Base-by-base conservation (phyloP, 2,113 vertebrate genomes). In the Mungos mungo region DNA sequence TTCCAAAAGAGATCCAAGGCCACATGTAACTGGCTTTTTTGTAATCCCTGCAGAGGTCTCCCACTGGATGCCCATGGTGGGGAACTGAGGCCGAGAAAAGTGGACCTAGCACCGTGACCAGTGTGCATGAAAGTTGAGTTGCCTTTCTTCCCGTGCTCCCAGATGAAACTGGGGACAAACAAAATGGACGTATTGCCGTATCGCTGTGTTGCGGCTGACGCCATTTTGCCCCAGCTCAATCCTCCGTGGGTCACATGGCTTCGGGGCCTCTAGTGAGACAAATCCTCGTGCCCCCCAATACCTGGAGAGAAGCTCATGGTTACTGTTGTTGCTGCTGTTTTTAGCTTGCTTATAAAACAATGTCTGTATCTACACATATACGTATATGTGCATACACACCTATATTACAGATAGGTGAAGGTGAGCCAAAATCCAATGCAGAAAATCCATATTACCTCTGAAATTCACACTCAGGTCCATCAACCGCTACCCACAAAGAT, bases 91-190 rank as follows among this genome's bases (percentile, higher is more conserved):
- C 65, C 19, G 14, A 69, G 74, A 33, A 31, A 14, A 52, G 21
- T 9, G 5, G 29, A 21, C 23, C 18, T 1, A 0, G 2, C 2
- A 0, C 33, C 0, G 0, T 52, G 54, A 15, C 38, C 47, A 79
- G 31, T n/a, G 14, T 23, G 18, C 65, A 38, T 31, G 47, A 3
- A 45, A 18, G 57, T 18, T 15, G 23, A 57, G 31, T 0, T 9
- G 45, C 72, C 90, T 21, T 29, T 33, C 31, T 80, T 29, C 54
- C 63, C 14, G 3, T 31, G 50, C 11, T 77, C 12, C 31, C 18
- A 1, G 13, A 29, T 4, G 66, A 89, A 87, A 80, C 33, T 16
- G 57, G 27, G 63, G 47, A 65, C 14, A 47, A 54, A 2, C 31
- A 27, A 25, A 29, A 33, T 1, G 1, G 15, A 31, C 14, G 23